These are phyloP conservation scores for Leptopilina boulardi DNA, from an alignment of 1,140 invertebrate species.

Conservation along the genomic window DNA sequence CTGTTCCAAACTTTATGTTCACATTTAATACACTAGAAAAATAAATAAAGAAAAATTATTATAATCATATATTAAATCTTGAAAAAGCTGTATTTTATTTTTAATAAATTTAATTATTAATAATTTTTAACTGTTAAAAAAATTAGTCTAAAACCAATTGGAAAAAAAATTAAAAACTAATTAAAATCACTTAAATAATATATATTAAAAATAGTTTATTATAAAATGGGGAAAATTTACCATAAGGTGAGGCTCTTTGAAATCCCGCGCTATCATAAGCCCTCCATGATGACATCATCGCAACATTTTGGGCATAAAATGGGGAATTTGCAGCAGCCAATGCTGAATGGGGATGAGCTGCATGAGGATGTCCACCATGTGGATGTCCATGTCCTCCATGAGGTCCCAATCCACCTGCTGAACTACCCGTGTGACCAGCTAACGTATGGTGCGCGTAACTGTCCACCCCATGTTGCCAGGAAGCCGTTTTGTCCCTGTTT, in stretches of 20 bases:
- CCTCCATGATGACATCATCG: slow-evolving; percentile 87
- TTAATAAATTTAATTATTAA: no score
- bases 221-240: slow-evolving; percentile 66
- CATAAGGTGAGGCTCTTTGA: slow-evolving; percentile 85
- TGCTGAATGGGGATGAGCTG: slow-evolving; percentile 70
- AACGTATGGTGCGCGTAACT: slow-evolving; percentile 73
- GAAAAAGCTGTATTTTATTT: no score
- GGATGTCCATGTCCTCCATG: slow-evolving; percentile 68
- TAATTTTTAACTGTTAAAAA: no score
- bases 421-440: slow-evolving; percentile 68
- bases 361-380: slow-evolving; percentile 70
- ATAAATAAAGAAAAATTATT: no score
- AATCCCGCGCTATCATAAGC: slow-evolving; percentile 85
- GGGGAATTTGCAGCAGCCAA: slow-evolving; percentile 76
- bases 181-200: no score
- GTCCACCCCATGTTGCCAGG: slow-evolving; percentile 75
- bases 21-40: no score
- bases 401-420: slow-evolving; percentile 67
- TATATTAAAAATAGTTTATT: no score
- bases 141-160: no score
- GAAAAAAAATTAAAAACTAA: no score
- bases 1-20: no score
- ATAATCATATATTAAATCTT: no score
- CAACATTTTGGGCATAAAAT: slow-evolving; percentile 83
- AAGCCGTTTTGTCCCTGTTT: slow-evolving; percentile 72